Evolutionary conservation across 1,140 invertebrate species (phyloP).

Genomic region (Sogatella furcifera): DNA sequence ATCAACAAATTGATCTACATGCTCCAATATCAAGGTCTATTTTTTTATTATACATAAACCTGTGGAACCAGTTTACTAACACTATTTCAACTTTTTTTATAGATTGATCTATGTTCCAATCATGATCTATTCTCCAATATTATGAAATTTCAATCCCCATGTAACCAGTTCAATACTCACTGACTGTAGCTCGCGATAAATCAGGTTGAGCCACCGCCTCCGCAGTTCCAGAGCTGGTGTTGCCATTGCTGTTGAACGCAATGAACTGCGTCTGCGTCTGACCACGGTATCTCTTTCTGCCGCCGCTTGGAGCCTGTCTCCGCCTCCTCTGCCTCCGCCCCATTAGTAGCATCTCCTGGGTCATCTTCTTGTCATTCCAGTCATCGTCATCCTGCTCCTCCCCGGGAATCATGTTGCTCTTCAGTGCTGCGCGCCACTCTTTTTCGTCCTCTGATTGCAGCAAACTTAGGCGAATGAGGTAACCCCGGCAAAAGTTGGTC

Average conservation of each 20-base stretch:
- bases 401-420: background rate
- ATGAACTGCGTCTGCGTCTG: conserved; percentile 76
- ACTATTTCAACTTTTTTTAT: no score
- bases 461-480: background rate
- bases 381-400: background rate
- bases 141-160: no score
- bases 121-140: no score
- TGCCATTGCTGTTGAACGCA: conserved; percentile 40
- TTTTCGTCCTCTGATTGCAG: background rate
- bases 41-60: no score
- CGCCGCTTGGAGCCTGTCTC: background rate
- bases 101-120: no score
- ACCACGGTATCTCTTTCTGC: conserved; percentile 38
- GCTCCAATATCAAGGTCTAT: no score
- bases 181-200: conserved; percentile 59
- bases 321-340: background rate
- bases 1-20: no score
- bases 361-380: background rate
- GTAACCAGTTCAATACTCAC: conserved; percentile 41
- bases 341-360: background rate
- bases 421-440: background rate
- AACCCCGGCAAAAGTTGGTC: conserved; percentile 5
- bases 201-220: conserved; percentile 62
- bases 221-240: conserved; percentile 49
- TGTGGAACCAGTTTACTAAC: no score